phyloP scores from a whole-genome alignment of 1,140 invertebrate genomes.

The Atta cephalotes region DNA sequence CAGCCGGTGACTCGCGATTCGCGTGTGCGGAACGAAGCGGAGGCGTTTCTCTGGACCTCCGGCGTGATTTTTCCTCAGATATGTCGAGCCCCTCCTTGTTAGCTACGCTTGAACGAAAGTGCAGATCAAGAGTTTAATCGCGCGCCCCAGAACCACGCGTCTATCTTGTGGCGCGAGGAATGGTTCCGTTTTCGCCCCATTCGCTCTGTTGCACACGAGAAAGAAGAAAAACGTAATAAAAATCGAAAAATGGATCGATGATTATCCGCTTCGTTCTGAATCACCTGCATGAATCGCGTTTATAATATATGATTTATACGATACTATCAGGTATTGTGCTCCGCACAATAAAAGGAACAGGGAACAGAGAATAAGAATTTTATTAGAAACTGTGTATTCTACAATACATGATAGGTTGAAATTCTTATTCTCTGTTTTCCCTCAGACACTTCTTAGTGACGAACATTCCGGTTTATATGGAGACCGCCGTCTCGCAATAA shows the following conservation, averaged over 20 bases:
- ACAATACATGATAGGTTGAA: no score
- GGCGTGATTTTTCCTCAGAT: constrained; percentile 35
- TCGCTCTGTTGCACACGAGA: not conserved
- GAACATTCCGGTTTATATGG: constrained; percentile 26
- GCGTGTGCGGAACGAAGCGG: constrained; percentile 44
- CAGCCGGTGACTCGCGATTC: constrained; percentile 38
- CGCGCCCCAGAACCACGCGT: not conserved
- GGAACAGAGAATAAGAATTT: no score
- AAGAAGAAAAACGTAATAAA: not conserved
- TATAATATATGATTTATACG: not conserved
- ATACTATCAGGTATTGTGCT: no score
- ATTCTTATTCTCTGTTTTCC: no score
- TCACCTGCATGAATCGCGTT: not conserved
- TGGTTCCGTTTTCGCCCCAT: constrained; percentile 7
- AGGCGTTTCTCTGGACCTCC: constrained; percentile 44
- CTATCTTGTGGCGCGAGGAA: not conserved
- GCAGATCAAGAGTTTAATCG: not conserved
- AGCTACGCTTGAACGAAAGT: constrained; percentile 18
- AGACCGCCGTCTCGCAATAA: not conserved
- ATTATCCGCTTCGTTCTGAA: not conserved
- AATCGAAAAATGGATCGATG: not conserved
- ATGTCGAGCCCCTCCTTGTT: constrained; percentile 57
- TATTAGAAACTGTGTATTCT: no score
- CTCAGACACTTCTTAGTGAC: not conserved
- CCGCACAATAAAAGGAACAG: no score